phyloP scores from a whole-genome alignment of 2,888 invertebrate species.

The Incurvaria masculella region DNA sequence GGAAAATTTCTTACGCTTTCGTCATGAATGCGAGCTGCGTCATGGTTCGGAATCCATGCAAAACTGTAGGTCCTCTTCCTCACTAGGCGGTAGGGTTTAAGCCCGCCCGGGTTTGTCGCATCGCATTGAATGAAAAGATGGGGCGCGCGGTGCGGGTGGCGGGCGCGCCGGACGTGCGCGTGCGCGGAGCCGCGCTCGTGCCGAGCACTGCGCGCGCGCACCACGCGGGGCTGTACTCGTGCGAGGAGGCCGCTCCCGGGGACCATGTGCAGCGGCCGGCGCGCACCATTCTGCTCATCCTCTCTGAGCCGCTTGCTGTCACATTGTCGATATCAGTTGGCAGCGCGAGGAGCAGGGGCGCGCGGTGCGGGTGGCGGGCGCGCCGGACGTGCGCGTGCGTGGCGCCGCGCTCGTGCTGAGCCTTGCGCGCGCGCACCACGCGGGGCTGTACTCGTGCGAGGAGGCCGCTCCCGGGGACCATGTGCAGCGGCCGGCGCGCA shows the following conservation, averaged over 20 bases:
- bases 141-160: background rate
- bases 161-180: background rate
- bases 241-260: conserved; percentile 58
- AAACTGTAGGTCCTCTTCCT: no score
- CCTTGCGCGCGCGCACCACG: conserved; percentile 72
- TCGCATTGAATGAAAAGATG: no score
- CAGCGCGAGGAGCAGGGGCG: conserved; percentile 23
- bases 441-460: conserved; percentile 84
- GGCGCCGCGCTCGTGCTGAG: conserved; percentile 43
- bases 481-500: conserved; percentile 56
- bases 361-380: background rate
- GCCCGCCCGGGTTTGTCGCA: no score
- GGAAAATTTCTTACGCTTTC: no score
- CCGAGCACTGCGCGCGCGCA: conserved; percentile 66
- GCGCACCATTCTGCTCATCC: conserved; percentile 60
- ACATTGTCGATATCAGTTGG: conserved; percentile 52
- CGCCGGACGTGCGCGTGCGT: background rate
- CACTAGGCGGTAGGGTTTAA: no score
- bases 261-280: conserved; percentile 49
- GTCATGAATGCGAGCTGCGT: no score
- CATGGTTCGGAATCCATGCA: no score
- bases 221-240: conserved; percentile 87
- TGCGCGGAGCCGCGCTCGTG: conserved; percentile 29
- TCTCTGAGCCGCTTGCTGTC: conserved; percentile 65
- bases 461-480: conserved; percentile 46